phyloP scores from a whole-genome alignment of 2,888 invertebrate genomes.

The Cerceris ruficornis region DNA sequence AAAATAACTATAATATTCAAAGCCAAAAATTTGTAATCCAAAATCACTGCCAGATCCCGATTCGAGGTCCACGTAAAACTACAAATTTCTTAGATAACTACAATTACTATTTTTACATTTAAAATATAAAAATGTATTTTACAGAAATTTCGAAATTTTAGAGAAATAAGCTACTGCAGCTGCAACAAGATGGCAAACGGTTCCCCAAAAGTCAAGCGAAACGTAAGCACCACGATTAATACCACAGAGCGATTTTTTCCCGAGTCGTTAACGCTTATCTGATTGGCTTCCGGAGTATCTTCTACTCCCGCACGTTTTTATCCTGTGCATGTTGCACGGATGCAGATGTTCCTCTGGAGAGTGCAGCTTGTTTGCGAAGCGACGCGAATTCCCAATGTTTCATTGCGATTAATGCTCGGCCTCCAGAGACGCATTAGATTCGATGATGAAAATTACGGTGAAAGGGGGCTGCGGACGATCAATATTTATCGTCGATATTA shows the following conservation, averaged over 20 bases:
- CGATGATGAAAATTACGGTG: too few relatives aligned
- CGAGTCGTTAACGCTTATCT: constrained; percentile 44
- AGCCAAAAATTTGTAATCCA: too few relatives aligned
- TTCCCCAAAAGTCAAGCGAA: constrained; percentile 39
- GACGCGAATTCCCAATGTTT: not conserved
- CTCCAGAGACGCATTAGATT: too few relatives aligned
- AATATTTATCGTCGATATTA: too few relatives aligned
- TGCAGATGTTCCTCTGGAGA: constrained; percentile 1
- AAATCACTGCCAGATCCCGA: too few relatives aligned
- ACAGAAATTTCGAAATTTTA: not conserved
- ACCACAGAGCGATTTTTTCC: constrained; percentile 47
- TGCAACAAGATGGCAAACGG: not conserved
- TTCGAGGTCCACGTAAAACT: too few relatives aligned
- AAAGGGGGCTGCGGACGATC: too few relatives aligned
- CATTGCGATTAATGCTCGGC: not conserved
- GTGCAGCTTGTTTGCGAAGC: constrained; percentile 10
- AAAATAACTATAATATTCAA: too few relatives aligned
- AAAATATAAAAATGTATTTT: too few relatives aligned
- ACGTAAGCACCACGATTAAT: constrained; percentile 57
- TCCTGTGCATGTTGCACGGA: not conserved
- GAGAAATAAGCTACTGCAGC: constrained; percentile 23
- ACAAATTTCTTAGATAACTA: too few relatives aligned
- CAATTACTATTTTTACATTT: too few relatives aligned
- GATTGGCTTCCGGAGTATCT: constrained; percentile 45
- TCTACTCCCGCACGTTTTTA: constrained; percentile 13